Base-by-base conservation (phyloP, 2,797 vertebrate genomes). In the Apogon hyalosoma region DNA sequence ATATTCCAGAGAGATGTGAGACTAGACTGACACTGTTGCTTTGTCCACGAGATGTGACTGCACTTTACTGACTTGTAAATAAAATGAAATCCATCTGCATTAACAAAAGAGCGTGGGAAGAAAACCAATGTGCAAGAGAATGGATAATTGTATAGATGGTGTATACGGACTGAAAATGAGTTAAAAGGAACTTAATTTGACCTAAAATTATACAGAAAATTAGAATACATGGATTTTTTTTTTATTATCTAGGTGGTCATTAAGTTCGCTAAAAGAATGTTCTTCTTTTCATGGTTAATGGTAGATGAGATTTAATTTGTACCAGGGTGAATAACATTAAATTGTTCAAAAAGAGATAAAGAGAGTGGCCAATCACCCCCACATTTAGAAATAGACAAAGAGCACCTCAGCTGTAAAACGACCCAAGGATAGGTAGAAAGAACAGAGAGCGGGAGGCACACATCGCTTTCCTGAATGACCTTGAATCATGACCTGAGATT, bases 211-310 rank as follows among this genome's bases (percentile, higher is more conserved):
- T 93, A 93, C 92, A 93, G 79, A 92, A 93, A 94, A 95, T 95
- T 94, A 93, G 95, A 95, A 73, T 70, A 72, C 63, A 91, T 80
- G 92, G 92, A 95, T 95, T 95, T 36, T 95, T 95, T 94, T 94
- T 95, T 49, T 66, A 77, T 66, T 93, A 95, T 94, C 92, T 92
- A 92, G 93, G 94, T 24, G 5, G 4, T 95, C 94, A 93, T 94
- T 90, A 93, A 96, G 95, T 95, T 94, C 94, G 92, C 92, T 94
- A 90, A 92, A 92, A 91, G 90, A 94, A 94, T 94, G 91, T 93
- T 94, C 93, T 69, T 75, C 57, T 95, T 95, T 95, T 95, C 92
- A 94, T 95, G 93, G 94, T 95, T 94, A 94, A 95, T 95, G 86
- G 92, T 90, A 91, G 85, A 91, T 88, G 87, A 85, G 92, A 91